Base-by-base conservation (phyloP, 2,113 vertebrate species). In the Cynopterus brachyotis region DNA sequence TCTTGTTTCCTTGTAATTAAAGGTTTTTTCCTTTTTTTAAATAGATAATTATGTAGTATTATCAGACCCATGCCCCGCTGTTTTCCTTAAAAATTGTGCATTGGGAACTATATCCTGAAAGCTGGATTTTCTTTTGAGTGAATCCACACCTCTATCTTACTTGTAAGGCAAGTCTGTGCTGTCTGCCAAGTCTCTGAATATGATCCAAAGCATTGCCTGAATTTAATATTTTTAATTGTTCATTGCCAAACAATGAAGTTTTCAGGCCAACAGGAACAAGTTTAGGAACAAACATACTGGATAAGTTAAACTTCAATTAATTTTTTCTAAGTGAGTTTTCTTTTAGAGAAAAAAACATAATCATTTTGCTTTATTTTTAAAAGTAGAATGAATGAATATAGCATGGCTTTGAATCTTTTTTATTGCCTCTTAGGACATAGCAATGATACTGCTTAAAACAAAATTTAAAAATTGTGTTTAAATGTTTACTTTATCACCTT, bases 161-260 rank as follows among this genome's bases (percentile, higher is more conserved):
- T 85, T 40, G 22, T 55, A 85, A 96, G 96, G 45, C 67, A 89
- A 70, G 85, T 47, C 57, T 92, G 35, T 92, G 53, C 53, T 91
- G 76, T 17, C 30, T 81, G 6, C n/a, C 42, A 88, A 10, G 26
- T 40, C 94, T 73, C 59, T 28, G 62, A 93, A 40, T 70, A 81
- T 24, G 60, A 97, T 92, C 55, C 40, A 91, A 96, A 78, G 13
- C 72, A 88, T 45, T 94, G 92, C 95, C 42, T 75, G 90, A 95
- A 97, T 81, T 0, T 92, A 28, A 98, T 83, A 97, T 55, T 91
- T 35, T 62, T 35, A 76, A 92, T 37, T 87, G 37, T 89, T 97
- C 89, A 81, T 67, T 95, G 85, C 9, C 78, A 97, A 94, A 97
- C 60, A 85, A 93, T 86, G 97, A 97, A 86, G 60, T 95, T 94